Evolutionary conservation across 2,888 invertebrate species (phyloP), one percentile per base, ranked within the genome.

Genomic region (Orchesella flavescens): DNA sequence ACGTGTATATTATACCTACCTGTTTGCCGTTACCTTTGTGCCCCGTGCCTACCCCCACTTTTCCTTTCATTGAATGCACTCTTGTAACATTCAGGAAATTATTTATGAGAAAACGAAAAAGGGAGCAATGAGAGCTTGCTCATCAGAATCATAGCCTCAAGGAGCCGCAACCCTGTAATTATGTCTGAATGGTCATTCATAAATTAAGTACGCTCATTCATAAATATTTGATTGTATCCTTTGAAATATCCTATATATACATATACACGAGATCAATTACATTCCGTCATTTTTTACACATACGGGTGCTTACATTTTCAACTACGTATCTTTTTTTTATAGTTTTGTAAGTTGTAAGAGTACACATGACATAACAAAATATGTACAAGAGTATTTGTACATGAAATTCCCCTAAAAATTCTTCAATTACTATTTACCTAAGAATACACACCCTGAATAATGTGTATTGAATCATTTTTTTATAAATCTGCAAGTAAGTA

Each of bases 161-260:
- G 71, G 34, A 72, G 43, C 71, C 71, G 55, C 71, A 55, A 57
- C 71, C 71, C 71, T 72, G 57, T 72, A 72, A 72, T 72, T 72
- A 72, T 72, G 43, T 57, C 12, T 57, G 43, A 34, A 34, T 57
- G n/a, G 7, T 72, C 57, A 72, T 57, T 72, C 71, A 57, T 72
- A 57, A 57, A 23, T 72, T 57, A 72, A 19, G 57, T 57, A 19
- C 34, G 43, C 15, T 49, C n/a, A 15, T 49, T 49, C 49, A 49
- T 49, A 49, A 3, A 12, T 49, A 49, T 49, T 49, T 49, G 49
- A 53, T 46, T 19, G 46, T 5, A 63, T 34, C 34, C 34, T 23
- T 63, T 21, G 15, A 2, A 34, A 4, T 9, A 63, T 63, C 24
- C 17, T 63, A 34, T 61, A 34, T 68, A 68, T 61, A 34, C 46